Conservation (phyloP, 2,797 vertebrate genomes). For the Syngnathus acus region DNA sequence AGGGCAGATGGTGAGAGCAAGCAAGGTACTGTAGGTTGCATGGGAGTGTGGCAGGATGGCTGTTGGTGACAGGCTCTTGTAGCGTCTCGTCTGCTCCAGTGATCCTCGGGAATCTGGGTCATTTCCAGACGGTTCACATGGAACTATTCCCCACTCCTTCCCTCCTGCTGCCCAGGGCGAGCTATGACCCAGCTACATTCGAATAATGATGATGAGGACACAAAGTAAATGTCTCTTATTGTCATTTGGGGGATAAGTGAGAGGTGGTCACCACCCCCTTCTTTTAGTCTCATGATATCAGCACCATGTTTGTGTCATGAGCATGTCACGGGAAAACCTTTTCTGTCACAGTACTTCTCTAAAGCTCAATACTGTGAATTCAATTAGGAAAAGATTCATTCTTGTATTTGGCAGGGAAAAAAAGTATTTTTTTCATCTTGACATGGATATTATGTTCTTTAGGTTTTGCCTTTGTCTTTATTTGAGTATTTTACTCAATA, state of each 20-base stretch:
- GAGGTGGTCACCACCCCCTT: slow-evolving; percentile 7
- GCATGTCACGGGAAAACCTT: not conserved
- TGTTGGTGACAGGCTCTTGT: slow-evolving; percentile 62
- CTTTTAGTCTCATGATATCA: slow-evolving; percentile 7
- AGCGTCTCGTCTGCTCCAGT: slow-evolving; percentile 64
- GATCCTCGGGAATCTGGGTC: slow-evolving; percentile 75
- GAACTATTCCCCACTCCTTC: slow-evolving; percentile 55
- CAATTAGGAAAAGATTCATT: not conserved
- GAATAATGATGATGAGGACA: slow-evolving; percentile 50
- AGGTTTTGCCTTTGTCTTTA: not conserved
- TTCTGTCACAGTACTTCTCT: not conserved
- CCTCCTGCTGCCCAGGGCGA: slow-evolving; percentile 52
- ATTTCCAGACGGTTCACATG: slow-evolving; percentile 69
- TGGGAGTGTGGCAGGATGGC: slow-evolving; percentile 49
- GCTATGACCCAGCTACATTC: slow-evolving; percentile 55
- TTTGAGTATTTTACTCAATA: not conserved
- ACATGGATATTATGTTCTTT: not conserved
- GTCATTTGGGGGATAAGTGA: slow-evolving; percentile 17
- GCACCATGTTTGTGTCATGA: not conserved
- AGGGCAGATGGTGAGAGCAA: slow-evolving; percentile 25
- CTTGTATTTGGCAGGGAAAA: not conserved
- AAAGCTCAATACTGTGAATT: not conserved
- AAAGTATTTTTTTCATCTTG: not conserved
- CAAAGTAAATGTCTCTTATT: slow-evolving; percentile 41
- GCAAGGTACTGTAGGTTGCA: slow-evolving; percentile 38